Base-by-base conservation (phyloP, 30 jellyfish, hydroid and myxozoan species). In the Clytia hemisphaerica region DNA sequence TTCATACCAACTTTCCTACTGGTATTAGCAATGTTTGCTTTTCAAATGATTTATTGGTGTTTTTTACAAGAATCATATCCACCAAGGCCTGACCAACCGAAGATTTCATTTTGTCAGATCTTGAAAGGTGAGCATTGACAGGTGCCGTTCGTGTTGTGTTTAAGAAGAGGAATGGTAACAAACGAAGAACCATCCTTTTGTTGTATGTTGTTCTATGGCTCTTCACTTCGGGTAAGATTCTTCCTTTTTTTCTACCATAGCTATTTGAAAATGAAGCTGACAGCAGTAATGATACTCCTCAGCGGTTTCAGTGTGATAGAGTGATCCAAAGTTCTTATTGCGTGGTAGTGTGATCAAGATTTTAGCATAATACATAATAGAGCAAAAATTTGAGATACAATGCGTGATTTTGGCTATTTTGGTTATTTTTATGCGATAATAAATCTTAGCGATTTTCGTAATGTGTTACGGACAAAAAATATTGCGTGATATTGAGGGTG, bases 61-160 rank as follows among this genome's bases (percentile, higher is more conserved):
- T 74, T 58, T 60, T 46, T 89, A 31, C 70, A 67, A 35, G 95
- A 89, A 53, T 89, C 98, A 2, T 68, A 72, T 49, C 40, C 31
- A 40, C 79, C 92, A 24, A 62, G 58, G 4, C 44, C 36, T 0
- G 32, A 25, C 21, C 15, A 24, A 6, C 16, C 15, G 46, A 68
- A 37, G 21, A 69, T 45, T 18, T 45, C 33, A n/a, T 24, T 45
- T 3, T 45, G 35, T 24, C 36, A 47, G 53, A 29, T 69, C 16
- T 26, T 40, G 4, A 58, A 61, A 21, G 25, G 19, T 58, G 65
- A 55, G 30, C 67, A 31, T 37, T 66, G 44, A 53, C 38, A 22
- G 76, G 58, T 12, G 33, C 82, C 7, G 45, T 75, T 16, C 34
- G 46, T 44, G 79, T 89, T 32, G 45, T 82, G 30, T 4, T 58